phyloP scores from a whole-genome alignment of 2,797 vertebrate species.

The Cygnus olor region DNA sequence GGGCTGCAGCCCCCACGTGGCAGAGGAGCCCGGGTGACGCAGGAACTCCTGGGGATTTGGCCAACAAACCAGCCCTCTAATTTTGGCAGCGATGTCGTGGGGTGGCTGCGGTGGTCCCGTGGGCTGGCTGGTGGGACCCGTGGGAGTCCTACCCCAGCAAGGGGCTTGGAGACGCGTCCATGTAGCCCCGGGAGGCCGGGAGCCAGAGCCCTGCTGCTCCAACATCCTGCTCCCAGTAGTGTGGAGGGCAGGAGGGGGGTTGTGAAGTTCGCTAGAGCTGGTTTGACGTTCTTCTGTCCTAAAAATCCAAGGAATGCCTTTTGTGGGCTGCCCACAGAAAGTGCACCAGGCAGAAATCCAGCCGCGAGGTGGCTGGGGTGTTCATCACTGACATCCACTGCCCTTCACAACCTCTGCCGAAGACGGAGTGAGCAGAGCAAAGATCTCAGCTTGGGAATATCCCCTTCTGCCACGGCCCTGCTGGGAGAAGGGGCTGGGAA shows the following conservation, averaged over 20 bases:
- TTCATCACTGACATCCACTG: background rate
- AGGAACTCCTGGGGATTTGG: background rate
- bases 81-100: background rate
- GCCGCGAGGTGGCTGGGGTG: background rate
- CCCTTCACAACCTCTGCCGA: background rate
- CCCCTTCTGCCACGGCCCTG: background rate
- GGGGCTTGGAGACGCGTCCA: background rate
- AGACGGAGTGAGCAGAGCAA: background rate
- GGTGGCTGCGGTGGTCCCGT: background rate
- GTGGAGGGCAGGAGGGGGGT: background rate
- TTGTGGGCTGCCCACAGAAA: background rate
- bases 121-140: background rate
- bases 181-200: background rate
- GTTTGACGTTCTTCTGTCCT: background rate
- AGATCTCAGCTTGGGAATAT: background rate
- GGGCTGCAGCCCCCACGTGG: background rate
- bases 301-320: background rate
- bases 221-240: background rate
- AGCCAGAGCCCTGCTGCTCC: background rate
- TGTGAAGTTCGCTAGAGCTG: rapidly evolving
- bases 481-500: background rate
- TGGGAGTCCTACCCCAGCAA: background rate
- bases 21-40: background rate
- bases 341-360: background rate
- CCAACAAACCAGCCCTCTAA: background rate